Evolutionary conservation across 2,888 invertebrate species (phyloP).

Genomic region (Baccha elongata): DNA sequence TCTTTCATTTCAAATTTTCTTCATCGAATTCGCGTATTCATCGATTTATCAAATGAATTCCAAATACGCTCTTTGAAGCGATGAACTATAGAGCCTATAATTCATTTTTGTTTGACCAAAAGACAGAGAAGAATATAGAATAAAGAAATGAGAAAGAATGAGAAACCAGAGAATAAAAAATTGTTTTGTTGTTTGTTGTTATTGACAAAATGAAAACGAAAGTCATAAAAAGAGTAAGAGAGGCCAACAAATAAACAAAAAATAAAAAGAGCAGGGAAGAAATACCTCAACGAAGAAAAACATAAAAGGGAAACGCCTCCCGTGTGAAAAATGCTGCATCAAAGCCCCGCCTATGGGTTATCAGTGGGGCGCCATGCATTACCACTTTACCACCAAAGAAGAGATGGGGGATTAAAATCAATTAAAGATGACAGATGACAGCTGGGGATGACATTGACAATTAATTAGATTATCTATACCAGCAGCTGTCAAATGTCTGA

Average conservation of each 20-base stretch:
- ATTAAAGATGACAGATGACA: slow-evolving; percentile 60
- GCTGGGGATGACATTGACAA: slow-evolving; percentile 52
- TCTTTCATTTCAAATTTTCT: neutral
- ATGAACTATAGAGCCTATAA: slow-evolving; percentile 47
- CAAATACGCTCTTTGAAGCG: slow-evolving; percentile 2
- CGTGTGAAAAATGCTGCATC: slow-evolving; percentile 1
- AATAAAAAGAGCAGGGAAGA: slow-evolving; percentile 16
- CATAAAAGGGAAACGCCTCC: slow-evolving; percentile 45
- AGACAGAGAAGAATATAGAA: slow-evolving; percentile 27
- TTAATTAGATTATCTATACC: slow-evolving; percentile 51
- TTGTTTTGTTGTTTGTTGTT: slow-evolving; percentile 66
- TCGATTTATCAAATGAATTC: slow-evolving; percentile 68
- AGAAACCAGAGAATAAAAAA: slow-evolving; percentile 4
- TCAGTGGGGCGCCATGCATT: slow-evolving; percentile 45
- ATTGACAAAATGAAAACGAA: slow-evolving; percentile 71
- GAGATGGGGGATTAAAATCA: slow-evolving; percentile 29
- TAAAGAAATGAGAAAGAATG: slow-evolving; percentile 9
- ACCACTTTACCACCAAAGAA: neutral
- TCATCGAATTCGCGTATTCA: slow-evolving; percentile 42
- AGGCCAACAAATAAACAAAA: slow-evolving; percentile 26
- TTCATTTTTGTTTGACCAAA: neutral
- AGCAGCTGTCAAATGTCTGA: slow-evolving; percentile 9
- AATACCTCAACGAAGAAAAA: slow-evolving; percentile 36
- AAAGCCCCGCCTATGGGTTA: slow-evolving; percentile 58
- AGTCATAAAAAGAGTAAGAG: slow-evolving; percentile 61